Evolutionary conservation across 2,113 vertebrate genomes (phyloP), one percentile per base, ranked within the genome.

Genomic region (Syngnathus typhle): DNA sequence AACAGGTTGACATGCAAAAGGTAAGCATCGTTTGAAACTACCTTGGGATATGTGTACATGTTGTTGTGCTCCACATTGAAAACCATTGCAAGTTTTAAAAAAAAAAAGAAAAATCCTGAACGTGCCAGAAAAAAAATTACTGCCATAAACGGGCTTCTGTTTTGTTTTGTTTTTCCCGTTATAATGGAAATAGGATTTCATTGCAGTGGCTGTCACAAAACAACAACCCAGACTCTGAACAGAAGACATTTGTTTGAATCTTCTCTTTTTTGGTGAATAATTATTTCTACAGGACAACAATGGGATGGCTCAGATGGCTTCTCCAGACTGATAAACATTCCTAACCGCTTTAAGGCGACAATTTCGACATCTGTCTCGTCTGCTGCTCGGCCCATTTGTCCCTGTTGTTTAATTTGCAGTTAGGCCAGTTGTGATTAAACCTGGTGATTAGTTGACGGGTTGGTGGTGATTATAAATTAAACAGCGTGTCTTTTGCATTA

Each of bases 391-490:
- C 55, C 64, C 66, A 44, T 66, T 67, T 73, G 49, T 69, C 69
- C 77, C 62, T 41, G 60, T 62, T 54, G 37, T 47, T 56, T 73
- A 59, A 68, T 65, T 64, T 65, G 78, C 70, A 79, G 77, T 84
- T 74, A 84, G 66, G 39, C 60, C 74, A 41, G 66, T 67, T 65
- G 71, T 81, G 87, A 88, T 84, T 83, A 78, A 74, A 71, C 63
- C 12, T 38, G 52, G 63, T 83, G 81, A 88, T 85, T 84, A 85
- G 75, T 75, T 69, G 71, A 78, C 68, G 71, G 71, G 80, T 82
- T 80, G 79, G 74, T 64, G 77, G 80, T 74, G 62, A 77, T 84
- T 85, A 80, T 73, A 62, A 79, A 83, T 84, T 77, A 77, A 56
- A 60, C 55, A 74, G 67, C 6, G 4, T 62, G 56, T 54, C 60